phyloP scores from a whole-genome alignment of 1,140 invertebrate genomes.

The Zaprionus tsacasi region DNA sequence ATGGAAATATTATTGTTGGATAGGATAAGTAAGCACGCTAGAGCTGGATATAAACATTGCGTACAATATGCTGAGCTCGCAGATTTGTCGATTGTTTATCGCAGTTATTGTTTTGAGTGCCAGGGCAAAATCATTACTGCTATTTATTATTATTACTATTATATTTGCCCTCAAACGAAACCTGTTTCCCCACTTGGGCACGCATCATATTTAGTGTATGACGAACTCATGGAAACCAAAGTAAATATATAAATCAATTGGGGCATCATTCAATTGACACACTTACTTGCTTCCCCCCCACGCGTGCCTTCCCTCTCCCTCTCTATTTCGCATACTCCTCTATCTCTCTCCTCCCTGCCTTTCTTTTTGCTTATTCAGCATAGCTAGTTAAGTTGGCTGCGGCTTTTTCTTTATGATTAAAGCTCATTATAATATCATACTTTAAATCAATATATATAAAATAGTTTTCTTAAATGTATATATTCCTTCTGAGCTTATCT shows the following conservation, averaged over 20 bases:
- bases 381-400: constrained; percentile 1
- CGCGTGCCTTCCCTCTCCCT: not conserved
- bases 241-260: constrained; percentile 39
- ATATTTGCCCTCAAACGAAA: constrained; percentile 19
- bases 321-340: constrained; percentile 2
- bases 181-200: constrained; percentile 32
- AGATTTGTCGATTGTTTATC: constrained; percentile 20
- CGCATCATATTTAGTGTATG: constrained; percentile 25
- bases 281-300: constrained; percentile 20
- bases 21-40: not conserved
- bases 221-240: constrained; percentile 20
- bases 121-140: constrained; percentile 1
- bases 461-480: constrained; percentile 7
- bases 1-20: constrained; percentile 7
- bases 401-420: not conserved
- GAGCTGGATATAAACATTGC: too few relatives aligned
- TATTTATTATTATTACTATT: constrained; percentile 9
- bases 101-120: constrained; percentile 23
- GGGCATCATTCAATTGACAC: constrained; percentile 36
- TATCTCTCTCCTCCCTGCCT: not conserved
- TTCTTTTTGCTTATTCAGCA: not conserved
- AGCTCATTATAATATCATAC: not conserved
- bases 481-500: constrained; percentile 3
- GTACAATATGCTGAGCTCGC: constrained; percentile 6
- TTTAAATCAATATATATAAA: constrained; percentile 5